Evolutionary conservation across 2,888 invertebrate species (phyloP).

Genomic region (Bhutanitis thaidina): DNA sequence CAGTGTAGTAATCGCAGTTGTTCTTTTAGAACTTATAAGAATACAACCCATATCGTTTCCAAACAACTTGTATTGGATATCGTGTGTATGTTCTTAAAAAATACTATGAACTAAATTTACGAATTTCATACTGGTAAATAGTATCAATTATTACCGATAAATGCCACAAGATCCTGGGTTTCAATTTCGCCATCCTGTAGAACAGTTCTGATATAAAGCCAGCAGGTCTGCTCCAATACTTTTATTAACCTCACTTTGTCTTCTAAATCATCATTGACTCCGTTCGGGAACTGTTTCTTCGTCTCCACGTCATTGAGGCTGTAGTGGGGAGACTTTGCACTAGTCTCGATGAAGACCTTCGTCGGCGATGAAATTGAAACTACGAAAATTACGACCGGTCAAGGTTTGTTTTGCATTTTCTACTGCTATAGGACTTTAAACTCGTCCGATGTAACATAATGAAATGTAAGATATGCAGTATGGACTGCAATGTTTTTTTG

Average conservation of each 20-base stretch:
- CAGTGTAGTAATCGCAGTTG: too few relatives aligned
- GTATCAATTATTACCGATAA: slow-evolving; percentile 55
- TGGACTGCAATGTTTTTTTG: too few relatives aligned
- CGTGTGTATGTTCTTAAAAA: too few relatives aligned
- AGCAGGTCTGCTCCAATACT: slow-evolving; percentile 55
- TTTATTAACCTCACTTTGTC: slow-evolving; percentile 53
- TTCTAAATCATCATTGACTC: slow-evolving; percentile 27
- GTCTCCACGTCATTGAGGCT: slow-evolving; percentile 66
- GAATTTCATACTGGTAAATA: background rate
- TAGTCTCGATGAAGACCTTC: slow-evolving; percentile 73
- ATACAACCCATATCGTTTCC: too few relatives aligned
- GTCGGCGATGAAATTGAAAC: slow-evolving; percentile 80
- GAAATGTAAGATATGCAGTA: too few relatives aligned
- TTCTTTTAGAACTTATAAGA: too few relatives aligned
- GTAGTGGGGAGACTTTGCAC: slow-evolving; percentile 61
- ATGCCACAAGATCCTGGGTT: slow-evolving; percentile 74
- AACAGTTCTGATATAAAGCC: slow-evolving; percentile 64
- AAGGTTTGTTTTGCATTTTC: slow-evolving; percentile 31
- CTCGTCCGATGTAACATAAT: background rate
- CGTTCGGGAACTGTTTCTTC: slow-evolving; percentile 19
- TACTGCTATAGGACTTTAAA: slow-evolving; percentile 18
- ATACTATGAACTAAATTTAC: too few relatives aligned
- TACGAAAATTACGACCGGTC: slow-evolving; percentile 44
- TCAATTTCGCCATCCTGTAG: slow-evolving; percentile 66
- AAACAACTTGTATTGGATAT: too few relatives aligned